phyloP scores from a whole-genome alignment of 2,888 invertebrate species.

The Cheilosia variabilis region DNA sequence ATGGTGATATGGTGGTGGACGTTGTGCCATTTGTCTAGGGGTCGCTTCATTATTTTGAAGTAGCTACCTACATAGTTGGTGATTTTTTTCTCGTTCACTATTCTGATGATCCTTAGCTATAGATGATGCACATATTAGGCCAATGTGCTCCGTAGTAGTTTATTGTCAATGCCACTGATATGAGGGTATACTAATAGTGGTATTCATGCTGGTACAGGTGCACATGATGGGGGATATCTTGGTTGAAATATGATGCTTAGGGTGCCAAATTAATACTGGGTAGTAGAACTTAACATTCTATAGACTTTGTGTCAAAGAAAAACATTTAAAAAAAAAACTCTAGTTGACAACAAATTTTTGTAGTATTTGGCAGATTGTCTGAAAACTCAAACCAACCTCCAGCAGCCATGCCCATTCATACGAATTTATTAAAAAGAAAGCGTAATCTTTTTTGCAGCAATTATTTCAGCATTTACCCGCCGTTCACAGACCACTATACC shows the following conservation, averaged over 20 bases:
- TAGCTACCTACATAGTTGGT: background rate
- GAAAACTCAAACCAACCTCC: too few relatives aligned
- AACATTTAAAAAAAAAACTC: too few relatives aligned
- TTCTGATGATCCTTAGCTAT: slow-evolving; percentile 1
- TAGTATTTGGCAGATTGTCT: too few relatives aligned
- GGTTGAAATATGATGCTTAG: too few relatives aligned
- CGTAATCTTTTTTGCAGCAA: background rate
- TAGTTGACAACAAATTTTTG: too few relatives aligned
- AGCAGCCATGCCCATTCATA: too few relatives aligned
- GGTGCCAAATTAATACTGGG: too few relatives aligned
- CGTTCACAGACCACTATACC: background rate
- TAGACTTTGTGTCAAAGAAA: too few relatives aligned
- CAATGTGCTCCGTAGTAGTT: background rate
- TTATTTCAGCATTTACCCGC: background rate
- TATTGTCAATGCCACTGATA: background rate
- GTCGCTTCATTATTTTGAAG: slow-evolving; percentile 33
- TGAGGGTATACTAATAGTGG: background rate
- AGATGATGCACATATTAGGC: background rate
- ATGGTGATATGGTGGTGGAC: background rate
- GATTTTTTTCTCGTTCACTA: background rate
- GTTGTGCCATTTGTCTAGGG: slow-evolving; percentile 19
- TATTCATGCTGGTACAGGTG: background rate
- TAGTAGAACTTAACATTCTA: too few relatives aligned
- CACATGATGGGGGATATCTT: background rate
- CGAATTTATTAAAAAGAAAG: too few relatives aligned